These are phyloP conservation scores for Thysanoteuthis rhombus DNA, from an alignment of 2,888 invertebrate species.

Conservation along the genomic window DNA sequence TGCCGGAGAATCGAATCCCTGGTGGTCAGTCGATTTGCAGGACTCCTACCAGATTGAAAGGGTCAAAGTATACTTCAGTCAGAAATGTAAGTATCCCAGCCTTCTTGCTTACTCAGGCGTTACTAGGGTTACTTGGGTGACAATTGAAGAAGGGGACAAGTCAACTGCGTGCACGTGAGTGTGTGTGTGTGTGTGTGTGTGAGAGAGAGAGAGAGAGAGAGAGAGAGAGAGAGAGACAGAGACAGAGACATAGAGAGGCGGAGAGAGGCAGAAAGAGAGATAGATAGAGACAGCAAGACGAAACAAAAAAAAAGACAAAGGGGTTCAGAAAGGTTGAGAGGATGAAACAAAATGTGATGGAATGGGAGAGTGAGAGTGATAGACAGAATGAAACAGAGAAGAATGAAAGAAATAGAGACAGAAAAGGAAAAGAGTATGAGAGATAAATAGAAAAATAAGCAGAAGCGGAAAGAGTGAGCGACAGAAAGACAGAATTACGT, in stretches of 20 bases:
- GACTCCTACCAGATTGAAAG: no score
- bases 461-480: background rate
- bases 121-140: no score
- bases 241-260: background rate
- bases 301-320: background rate
- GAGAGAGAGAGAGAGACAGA: background rate
- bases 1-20: no score
- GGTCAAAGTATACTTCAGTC: no score
- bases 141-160: no score
- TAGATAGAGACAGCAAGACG: background rate
- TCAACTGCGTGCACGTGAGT: no score
- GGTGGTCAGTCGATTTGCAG: no score
- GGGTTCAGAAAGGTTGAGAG: no score
- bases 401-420: background rate
- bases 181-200: background rate
- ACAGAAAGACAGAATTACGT: background rate
- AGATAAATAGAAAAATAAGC: background rate
- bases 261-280: background rate
- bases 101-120: no score
- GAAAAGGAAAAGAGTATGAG: background rate
- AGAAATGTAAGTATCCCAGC: no score
- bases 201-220: background rate
- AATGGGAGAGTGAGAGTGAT: background rate
- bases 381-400: background rate
- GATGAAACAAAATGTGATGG: no score